These are phyloP conservation scores for Poicephalus meyeri DNA, from an alignment of 2,113 vertebrate species.

Conservation along the genomic window DNA sequence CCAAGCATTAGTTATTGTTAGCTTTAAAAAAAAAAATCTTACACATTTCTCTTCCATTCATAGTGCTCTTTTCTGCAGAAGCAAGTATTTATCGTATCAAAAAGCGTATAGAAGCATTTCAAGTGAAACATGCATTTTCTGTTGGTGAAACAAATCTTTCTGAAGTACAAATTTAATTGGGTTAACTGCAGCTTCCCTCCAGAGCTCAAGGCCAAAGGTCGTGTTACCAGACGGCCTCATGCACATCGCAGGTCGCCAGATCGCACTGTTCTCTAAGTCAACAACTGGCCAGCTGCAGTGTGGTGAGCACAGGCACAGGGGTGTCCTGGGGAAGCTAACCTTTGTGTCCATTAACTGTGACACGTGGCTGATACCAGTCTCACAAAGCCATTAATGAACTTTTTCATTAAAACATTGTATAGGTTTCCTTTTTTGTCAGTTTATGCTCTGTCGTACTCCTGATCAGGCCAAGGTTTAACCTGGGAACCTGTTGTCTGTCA, in stretches of 20 bases:
- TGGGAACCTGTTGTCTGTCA: not conserved
- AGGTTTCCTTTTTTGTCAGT: not conserved
- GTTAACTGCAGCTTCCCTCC: not conserved
- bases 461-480: not conserved
- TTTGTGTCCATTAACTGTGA: not conserved
- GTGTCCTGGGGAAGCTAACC: fast-evolving
- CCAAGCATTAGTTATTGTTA: not conserved
- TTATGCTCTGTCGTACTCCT: not conserved
- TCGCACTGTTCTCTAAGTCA: fast-evolving
- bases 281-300: not conserved
- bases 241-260: not conserved
- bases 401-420: not conserved
- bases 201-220: not conserved
- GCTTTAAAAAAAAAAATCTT: not conserved
- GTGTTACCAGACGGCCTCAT: not conserved
- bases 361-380: fast-evolving
- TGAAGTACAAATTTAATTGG: not conserved
- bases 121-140: not conserved
- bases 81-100: not conserved
- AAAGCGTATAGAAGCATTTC: not conserved
- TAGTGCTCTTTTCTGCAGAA: not conserved
- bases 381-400: not conserved
- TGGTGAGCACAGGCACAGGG: fast-evolving
- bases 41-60: not conserved
- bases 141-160: not conserved